phyloP scores from a whole-genome alignment of 2,113 vertebrate genomes.

The Cynocephalus volans region DNA sequence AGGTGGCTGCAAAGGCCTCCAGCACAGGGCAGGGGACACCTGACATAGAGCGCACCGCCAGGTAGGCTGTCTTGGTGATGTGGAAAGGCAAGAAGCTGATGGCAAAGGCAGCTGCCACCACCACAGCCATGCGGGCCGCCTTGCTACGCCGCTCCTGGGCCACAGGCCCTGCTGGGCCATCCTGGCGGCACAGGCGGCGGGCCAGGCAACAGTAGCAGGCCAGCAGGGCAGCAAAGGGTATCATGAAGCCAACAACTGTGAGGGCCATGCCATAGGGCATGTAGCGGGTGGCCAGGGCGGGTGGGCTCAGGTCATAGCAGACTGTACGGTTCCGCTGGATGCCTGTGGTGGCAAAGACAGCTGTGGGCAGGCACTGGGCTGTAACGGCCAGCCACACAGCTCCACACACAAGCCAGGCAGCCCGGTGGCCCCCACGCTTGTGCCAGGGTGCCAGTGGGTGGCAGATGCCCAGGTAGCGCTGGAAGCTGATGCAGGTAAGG shows the following conservation, averaged over 20 bases:
- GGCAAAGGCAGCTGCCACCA: slow-evolving; percentile 94
- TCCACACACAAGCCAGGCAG: slow-evolving; percentile 93
- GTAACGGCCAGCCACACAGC: slow-evolving; percentile 92
- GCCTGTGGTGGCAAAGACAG: slow-evolving; percentile 94
- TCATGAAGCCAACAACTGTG: slow-evolving; percentile 93
- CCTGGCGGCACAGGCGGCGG: slow-evolving; percentile 91
- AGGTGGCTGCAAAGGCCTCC: slow-evolving; percentile 94
- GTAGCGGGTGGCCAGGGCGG: slow-evolving; percentile 89
- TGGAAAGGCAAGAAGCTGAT: slow-evolving; percentile 98
- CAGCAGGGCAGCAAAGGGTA: slow-evolving; percentile 95
- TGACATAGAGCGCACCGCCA: slow-evolving; percentile 91
- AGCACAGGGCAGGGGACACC: slow-evolving; percentile 86
- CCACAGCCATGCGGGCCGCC: slow-evolving; percentile 94
- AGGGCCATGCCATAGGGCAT: slow-evolving; percentile 97
- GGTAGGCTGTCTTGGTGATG: slow-evolving; percentile 96
- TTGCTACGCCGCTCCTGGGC: slow-evolving; percentile 92
- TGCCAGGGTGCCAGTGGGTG: slow-evolving; percentile 94
- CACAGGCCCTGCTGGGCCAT: slow-evolving; percentile 82
- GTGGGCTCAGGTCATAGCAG: slow-evolving; percentile 96
- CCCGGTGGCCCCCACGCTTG: slow-evolving; percentile 92
- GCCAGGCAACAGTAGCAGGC: slow-evolving; percentile 95
- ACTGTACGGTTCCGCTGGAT: slow-evolving; percentile 96
- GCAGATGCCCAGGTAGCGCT: slow-evolving; percentile 98
- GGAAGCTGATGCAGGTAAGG: slow-evolving; percentile 98
- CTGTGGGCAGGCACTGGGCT: slow-evolving; percentile 94